Percentiles rank a stretch among this genome's conserved stretches.
Evolutionary conservation across 2,888 invertebrate species (phyloP).

Genomic region (Cylloceria caligata): DNA sequence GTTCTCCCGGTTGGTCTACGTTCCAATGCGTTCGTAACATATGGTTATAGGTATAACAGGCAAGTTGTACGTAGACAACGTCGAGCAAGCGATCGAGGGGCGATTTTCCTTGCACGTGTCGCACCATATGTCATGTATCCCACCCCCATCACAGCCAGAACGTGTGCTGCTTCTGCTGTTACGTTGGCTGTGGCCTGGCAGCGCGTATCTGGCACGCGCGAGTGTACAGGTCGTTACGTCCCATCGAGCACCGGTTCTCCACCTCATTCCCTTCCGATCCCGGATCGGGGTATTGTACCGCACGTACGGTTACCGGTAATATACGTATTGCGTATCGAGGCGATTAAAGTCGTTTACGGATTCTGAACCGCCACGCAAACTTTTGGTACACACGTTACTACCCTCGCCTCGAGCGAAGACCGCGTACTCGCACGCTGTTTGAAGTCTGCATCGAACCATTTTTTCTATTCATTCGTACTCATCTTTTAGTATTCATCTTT

Average conservation of each 20-base stretch:
- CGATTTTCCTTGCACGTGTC: conserved; percentile 73
- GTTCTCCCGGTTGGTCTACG: conserved; percentile 8
- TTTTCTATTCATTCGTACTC: not conserved
- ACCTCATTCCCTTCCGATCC: conserved; percentile 1
- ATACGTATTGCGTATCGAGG: conserved; percentile 4
- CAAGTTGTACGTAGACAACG: conserved; percentile 12
- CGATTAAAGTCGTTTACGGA: conserved; percentile 16
- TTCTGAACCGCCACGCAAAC: not conserved
- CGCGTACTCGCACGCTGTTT: not conserved
- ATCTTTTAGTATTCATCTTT: not conserved
- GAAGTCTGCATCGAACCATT: not conserved
- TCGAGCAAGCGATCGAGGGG: conserved; percentile 38
- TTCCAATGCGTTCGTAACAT: conserved; percentile 14
- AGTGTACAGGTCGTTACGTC: conserved; percentile 51
- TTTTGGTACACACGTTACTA: not conserved
- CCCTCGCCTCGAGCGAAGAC: not conserved
- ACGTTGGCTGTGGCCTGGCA: conserved; percentile 32
- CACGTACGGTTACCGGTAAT: conserved; percentile 5
- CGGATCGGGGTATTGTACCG: not conserved
- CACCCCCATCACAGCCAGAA: conserved; percentile 61
- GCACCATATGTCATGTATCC: conserved; percentile 71
- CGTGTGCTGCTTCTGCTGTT: conserved; percentile 35
- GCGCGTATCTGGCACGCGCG: conserved; percentile 45
- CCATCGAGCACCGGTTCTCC: conserved; percentile 33
- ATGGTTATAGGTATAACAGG: conserved; percentile 18